Conservation (phyloP, 2,797 vertebrate genomes). For the Pelobates cultripes region DNA sequence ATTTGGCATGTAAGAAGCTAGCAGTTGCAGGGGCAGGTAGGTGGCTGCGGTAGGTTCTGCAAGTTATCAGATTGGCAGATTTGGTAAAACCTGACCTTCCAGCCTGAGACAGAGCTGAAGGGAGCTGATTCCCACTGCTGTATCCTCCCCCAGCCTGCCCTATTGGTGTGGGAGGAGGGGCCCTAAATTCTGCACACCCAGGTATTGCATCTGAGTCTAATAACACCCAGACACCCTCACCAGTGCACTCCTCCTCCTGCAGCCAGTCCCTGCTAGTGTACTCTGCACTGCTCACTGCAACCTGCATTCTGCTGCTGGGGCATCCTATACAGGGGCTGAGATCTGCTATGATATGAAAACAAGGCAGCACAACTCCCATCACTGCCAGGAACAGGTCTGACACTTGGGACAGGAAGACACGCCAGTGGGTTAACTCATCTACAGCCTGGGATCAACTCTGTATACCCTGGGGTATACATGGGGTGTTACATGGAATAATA, state of each 20-base stretch:
- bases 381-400: background rate
- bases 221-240: background rate
- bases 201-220: background rate
- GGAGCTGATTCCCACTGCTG: background rate
- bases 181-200: background rate
- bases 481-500: no score
- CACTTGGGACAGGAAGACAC: background rate
- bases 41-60: background rate
- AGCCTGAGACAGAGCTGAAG: conserved; percentile 1
- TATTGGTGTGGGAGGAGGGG: conserved; percentile 28
- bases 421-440: background rate
- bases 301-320: background rate
- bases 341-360: background rate
- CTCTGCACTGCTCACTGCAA: background rate
- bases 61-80: background rate
- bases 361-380: background rate
- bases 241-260: conserved; percentile 1
- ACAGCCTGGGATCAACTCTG: background rate
- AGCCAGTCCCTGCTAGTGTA: background rate
- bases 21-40: background rate
- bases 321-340: background rate
- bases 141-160: background rate
- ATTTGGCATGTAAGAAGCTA: background rate
- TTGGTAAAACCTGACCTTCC: background rate
- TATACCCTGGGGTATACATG: no score